phyloP scores from a whole-genome alignment of 1,140 invertebrate genomes.

The Ceratosolen solmsi region DNA sequence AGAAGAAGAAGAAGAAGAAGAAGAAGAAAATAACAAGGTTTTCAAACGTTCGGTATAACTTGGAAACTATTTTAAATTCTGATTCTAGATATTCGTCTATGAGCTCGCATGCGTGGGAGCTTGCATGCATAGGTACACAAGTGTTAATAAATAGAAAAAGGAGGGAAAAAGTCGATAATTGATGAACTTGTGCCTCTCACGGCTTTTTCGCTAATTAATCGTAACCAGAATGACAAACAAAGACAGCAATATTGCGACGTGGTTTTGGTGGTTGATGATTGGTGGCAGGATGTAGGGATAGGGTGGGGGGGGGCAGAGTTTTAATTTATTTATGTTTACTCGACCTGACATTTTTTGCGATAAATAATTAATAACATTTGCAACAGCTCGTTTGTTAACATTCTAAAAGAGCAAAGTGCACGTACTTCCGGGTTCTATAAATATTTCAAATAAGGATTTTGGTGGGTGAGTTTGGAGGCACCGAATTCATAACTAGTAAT shows the following conservation, averaged over 20 bases:
- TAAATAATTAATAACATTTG: constrained; percentile 45
- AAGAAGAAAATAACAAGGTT: too few species aligned
- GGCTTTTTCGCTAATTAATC: neutral
- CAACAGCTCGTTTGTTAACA: constrained; percentile 21
- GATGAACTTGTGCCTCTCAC: constrained; percentile 1
- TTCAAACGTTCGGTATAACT: too few species aligned
- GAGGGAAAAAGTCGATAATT: constrained; percentile 14
- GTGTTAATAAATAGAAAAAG: neutral
- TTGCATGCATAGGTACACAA: neutral
- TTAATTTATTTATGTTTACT: constrained; percentile 25
- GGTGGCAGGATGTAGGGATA: too few species aligned
- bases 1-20: too few species aligned
- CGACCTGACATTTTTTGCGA: constrained; percentile 49
- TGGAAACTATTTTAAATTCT: too few species aligned
- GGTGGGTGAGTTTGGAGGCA: neutral
- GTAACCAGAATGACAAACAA: constrained; percentile 7
- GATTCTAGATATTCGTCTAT: too few species aligned
- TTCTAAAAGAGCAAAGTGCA: constrained; percentile 8
- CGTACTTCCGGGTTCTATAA: constrained; percentile 28
- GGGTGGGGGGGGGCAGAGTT: neutral
- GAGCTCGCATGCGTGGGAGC: neutral
- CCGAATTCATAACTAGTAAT: neutral
- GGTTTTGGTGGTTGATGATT: too few species aligned
- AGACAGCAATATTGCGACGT: neutral
- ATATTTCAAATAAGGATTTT: constrained; percentile 9